Conservation (phyloP, 1,140 invertebrate genomes). For the Ceratoteleas bidentatus region DNA sequence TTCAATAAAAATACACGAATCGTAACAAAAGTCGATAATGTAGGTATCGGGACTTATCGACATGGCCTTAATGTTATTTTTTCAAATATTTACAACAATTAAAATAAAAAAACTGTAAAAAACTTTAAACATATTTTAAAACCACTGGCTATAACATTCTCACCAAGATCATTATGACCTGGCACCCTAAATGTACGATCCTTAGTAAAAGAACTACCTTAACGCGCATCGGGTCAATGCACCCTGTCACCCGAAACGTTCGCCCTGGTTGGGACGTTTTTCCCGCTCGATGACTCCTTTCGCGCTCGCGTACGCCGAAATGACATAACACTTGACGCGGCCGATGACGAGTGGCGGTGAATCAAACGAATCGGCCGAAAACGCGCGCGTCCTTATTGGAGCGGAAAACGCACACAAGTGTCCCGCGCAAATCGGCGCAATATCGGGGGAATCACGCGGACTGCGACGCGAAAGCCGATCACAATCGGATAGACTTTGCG, state of each 20-base stretch:
- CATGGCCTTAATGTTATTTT: too few species aligned
- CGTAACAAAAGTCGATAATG: too few species aligned
- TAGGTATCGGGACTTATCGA: too few species aligned
- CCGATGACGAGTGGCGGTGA: constrained; percentile 19
- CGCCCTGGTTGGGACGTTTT: constrained; percentile 1
- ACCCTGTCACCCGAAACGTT: neutral
- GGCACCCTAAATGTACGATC: too few species aligned
- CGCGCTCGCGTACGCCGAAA: constrained; percentile 12
- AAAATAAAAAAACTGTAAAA: too few species aligned
- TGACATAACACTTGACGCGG: constrained; percentile 44
- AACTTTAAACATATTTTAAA: too few species aligned
- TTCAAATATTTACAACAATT: too few species aligned
- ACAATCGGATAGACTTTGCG: constrained; percentile 61
- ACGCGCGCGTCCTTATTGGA: constrained; percentile 26
- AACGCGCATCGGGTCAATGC: constrained; percentile 1
- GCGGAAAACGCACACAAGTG: constrained; percentile 27
- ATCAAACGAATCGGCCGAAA: constrained; percentile 34
- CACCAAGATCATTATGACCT: too few species aligned
- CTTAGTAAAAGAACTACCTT: neutral
- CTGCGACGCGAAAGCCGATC: constrained; percentile 49
- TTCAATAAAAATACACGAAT: too few species aligned
- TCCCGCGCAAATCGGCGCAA: constrained; percentile 33
- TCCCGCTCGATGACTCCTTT: constrained; percentile 17
- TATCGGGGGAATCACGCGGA: constrained; percentile 44
- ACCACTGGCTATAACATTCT: too few species aligned